A percentile compares a stretch with the other conserved stretches of the same genome.
phyloP scores from a whole-genome alignment of 2,113 vertebrate genomes.

The Prionailurus viverrinus region DNA sequence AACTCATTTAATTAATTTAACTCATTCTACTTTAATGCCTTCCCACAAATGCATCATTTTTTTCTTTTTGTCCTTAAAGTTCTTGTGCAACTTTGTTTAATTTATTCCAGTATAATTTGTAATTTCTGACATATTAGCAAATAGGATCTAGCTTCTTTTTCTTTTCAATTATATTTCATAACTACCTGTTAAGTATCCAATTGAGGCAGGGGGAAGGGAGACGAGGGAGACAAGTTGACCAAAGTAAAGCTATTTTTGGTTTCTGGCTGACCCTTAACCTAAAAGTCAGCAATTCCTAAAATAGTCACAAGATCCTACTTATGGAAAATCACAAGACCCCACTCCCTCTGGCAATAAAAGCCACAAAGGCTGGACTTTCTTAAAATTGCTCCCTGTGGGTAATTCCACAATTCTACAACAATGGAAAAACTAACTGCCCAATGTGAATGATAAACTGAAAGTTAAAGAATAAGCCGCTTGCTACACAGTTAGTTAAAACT shows the following conservation, averaged over 20 bases:
- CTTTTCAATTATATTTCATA: neutral
- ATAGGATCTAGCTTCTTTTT: neutral
- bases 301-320: neutral
- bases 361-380: neutral
- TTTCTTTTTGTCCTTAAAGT: neutral
- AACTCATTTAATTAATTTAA: neutral
- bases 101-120: neutral
- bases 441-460: neutral
- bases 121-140: constrained; percentile 11
- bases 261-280: neutral
- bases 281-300: neutral
- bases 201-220: neutral
- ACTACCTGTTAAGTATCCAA: neutral
- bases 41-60: neutral
- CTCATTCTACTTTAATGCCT: neutral
- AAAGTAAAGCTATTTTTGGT: neutral
- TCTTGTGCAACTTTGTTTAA: neutral
- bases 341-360: neutral
- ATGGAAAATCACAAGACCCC: neutral
- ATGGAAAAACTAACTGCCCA: neutral
- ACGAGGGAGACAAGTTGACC: neutral
- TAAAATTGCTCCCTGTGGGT: neutral
- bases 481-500: neutral
- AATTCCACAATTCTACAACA: neutral
- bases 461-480: neutral